These are phyloP conservation scores for Triplophysa yarkandensis DNA, from an alignment of 2,797 vertebrate genomes.

Conservation along the genomic window DNA sequence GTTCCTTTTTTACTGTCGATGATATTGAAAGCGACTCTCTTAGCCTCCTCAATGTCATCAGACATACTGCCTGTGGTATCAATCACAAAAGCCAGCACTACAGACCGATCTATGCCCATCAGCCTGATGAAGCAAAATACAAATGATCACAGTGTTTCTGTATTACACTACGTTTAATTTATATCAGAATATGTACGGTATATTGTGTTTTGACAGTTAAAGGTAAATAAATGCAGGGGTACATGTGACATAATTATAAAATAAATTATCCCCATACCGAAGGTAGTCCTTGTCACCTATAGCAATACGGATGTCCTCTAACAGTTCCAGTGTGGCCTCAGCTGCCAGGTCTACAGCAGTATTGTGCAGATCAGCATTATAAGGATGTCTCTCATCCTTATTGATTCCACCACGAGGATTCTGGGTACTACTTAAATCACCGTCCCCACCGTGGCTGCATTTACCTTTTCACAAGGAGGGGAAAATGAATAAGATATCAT, in stretches of 20 bases:
- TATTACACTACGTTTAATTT: too few relatives aligned
- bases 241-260: too few relatives aligned
- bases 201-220: not conserved
- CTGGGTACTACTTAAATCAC: slow-evolving; percentile 61
- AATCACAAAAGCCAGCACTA: slow-evolving; percentile 75
- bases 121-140: slow-evolving; percentile 59
- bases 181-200: not conserved
- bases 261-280: slow-evolving; percentile 66
- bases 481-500: not conserved
- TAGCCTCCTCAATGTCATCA: slow-evolving; percentile 68
- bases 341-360: slow-evolving; percentile 66
- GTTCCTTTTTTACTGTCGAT: slow-evolving; percentile 75
- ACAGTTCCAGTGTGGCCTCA: slow-evolving; percentile 63
- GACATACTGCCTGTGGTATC: slow-evolving; percentile 78
- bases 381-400: slow-evolving; percentile 66
- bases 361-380: slow-evolving; percentile 63
- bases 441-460: slow-evolving; percentile 75
- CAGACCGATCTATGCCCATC: slow-evolving; percentile 73
- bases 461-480: slow-evolving; percentile 64
- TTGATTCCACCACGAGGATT: slow-evolving; percentile 69
- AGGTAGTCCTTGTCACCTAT: slow-evolving; percentile 65
- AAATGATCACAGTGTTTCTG: too few relatives aligned
- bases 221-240: too few relatives aligned
- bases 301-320: slow-evolving; percentile 67
- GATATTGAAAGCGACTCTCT: slow-evolving; percentile 57